Conservation (phyloP, 1,140 invertebrate species). For the Zophobas morio region DNA sequence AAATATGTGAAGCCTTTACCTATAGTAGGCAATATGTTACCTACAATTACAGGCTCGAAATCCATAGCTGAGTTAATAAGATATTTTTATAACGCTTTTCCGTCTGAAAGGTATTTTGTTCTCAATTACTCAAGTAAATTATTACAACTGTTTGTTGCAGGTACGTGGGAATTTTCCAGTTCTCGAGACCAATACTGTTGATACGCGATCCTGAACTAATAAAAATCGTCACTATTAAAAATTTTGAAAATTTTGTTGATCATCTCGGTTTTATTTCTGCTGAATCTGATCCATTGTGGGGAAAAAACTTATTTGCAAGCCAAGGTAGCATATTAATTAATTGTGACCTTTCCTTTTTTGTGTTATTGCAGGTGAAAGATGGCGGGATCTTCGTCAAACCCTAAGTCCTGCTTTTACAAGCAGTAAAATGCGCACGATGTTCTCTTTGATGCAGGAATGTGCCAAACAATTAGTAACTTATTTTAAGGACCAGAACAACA, state of each 20-base stretch:
- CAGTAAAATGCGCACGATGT: slow-evolving; percentile 67
- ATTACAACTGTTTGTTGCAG: slow-evolving; percentile 56
- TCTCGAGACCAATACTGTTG: slow-evolving; percentile 70
- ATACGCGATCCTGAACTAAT: slow-evolving; percentile 73
- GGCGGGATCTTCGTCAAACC: slow-evolving; percentile 66
- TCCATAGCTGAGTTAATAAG: slow-evolving; percentile 4
- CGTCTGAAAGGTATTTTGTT: slow-evolving; percentile 42
- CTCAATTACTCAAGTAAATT: not conserved
- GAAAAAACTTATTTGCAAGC: slow-evolving; percentile 65
- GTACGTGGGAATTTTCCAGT: slow-evolving; percentile 70
- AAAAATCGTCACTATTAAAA: slow-evolving; percentile 61
- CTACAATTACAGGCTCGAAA: slow-evolving; percentile 4
- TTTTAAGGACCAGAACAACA: slow-evolving; percentile 46
- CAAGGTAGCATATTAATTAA: slow-evolving; percentile 7
- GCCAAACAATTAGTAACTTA: slow-evolving; percentile 46
- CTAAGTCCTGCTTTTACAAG: slow-evolving; percentile 68
- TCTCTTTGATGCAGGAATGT: slow-evolving; percentile 60
- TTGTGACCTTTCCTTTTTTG: not conserved
- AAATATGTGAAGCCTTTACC: slow-evolving; percentile 41
- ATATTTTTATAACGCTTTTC: slow-evolving; percentile 38
- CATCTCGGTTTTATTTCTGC: slow-evolving; percentile 60
- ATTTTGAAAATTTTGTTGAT: slow-evolving; percentile 67
- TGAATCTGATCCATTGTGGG: slow-evolving; percentile 71
- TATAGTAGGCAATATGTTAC: slow-evolving; percentile 42
- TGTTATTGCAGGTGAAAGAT: slow-evolving; percentile 67